Conservation (phyloP, 2,797 vertebrate species). For the Ctenosaura bakeri region DNA sequence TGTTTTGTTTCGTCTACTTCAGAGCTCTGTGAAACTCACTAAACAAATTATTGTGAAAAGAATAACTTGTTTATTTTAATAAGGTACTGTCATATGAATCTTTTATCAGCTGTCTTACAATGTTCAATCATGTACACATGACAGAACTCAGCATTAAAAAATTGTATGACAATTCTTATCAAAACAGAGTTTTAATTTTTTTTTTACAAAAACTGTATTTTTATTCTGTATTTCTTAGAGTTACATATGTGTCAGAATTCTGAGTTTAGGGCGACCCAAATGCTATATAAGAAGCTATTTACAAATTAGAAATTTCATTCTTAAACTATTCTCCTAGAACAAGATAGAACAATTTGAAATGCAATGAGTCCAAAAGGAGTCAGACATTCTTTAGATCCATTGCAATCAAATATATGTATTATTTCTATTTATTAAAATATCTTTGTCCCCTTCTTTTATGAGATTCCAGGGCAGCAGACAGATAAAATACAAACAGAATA, state of each 20-base stretch:
- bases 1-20: constrained; percentile 74
- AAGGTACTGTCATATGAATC: constrained; percentile 68
- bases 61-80: constrained; percentile 79
- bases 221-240: constrained; percentile 50
- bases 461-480: neutral
- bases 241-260: constrained; percentile 18
- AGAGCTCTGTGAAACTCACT: constrained; percentile 68
- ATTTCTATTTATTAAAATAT: no score
- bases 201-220: constrained; percentile 58
- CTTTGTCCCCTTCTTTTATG: neutral
- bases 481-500: neutral
- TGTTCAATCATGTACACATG: constrained; percentile 46
- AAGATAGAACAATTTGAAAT: neutral
- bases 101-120: constrained; percentile 61
- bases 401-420: no score
- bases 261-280: neutral
- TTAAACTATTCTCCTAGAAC: neutral
- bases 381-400: neutral
- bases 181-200: constrained; percentile 66
- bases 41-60: constrained; percentile 78
- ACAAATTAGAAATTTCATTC: constrained; percentile 22
- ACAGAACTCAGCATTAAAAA: constrained; percentile 34
- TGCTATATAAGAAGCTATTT: constrained; percentile 9
- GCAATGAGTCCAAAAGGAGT: neutral
- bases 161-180: constrained; percentile 71